Base-by-base conservation (phyloP, 1,140 invertebrate genomes). In the Megathymus violae region DNA sequence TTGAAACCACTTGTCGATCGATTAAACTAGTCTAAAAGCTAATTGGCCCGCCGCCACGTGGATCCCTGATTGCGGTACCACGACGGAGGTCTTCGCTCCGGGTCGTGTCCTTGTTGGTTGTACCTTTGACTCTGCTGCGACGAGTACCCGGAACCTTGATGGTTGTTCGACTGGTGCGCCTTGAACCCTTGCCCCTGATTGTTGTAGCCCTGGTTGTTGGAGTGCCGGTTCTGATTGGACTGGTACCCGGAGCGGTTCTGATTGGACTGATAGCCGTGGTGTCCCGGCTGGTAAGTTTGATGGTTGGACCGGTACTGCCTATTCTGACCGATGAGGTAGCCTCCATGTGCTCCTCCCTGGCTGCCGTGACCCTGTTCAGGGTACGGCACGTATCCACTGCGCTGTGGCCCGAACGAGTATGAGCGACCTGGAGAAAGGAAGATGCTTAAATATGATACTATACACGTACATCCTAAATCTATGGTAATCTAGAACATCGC, bases 361-460 rank as follows among this genome's bases (percentile, higher is more conserved):
- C 46, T 64, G 22, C 43, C 58, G 34, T 73, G 52, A 10, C 50
- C 61, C 6, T 71, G 61, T 11, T 50, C 46, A 27, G 77, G 71
- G 46, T 76, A 63, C 0, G 79, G 74, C 2, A 81, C 67, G 62
- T 88, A 89, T 5, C 85, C 83, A 36, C 77, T 64, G n/a, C 84
- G 83, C 1, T 75, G 72, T 0, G 86, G 85, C 0, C 86, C 86
- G 64, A 71, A 85, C 0, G 78, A 76, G 2, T 86, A 78, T 10
- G 83, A 84, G 0, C 81, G 82, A 66, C 80, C 86, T 89, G 79
- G 3, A 80, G n/a, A 80, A 76, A 82, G 82, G 15, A 10, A 64
- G 0, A 69, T 0, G 10, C 40, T 60, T 34, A 22, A n/a, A 4
- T 44, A 51, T 15, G 40, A 9, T 13, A 38, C 10, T 38, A n/a